Evolutionary conservation across 1,140 invertebrate species (phyloP).

Genomic region (Drosophila busckii): DNA sequence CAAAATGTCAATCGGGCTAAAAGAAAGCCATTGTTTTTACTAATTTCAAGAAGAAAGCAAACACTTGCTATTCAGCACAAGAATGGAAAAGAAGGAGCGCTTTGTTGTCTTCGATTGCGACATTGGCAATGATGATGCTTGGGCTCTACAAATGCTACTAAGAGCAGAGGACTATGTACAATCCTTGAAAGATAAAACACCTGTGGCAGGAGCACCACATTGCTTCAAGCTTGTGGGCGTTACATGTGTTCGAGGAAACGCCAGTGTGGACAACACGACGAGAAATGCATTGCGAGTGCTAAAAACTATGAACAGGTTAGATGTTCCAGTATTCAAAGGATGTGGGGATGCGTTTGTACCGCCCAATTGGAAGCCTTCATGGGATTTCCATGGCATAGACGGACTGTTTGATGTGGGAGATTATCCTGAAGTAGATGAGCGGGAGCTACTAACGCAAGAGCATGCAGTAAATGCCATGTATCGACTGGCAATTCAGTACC

Average conservation of each 20-base stretch:
- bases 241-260: conserved; percentile 84
- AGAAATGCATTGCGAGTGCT: conserved; percentile 82
- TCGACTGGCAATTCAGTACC: conserved; percentile 75
- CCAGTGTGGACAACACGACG: conserved; percentile 80
- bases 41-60: too few species aligned
- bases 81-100: too few species aligned
- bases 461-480: conserved; percentile 78
- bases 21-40: too few species aligned
- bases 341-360: conserved; percentile 72
- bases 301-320: conserved; percentile 76
- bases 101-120: conserved; percentile 83
- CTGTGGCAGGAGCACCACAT: conserved; percentile 9
- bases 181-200: too few species aligned
- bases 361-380: conserved; percentile 1
- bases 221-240: conserved; percentile 82
- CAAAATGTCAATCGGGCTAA: too few species aligned
- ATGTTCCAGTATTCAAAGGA: conserved; percentile 84
- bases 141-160: conserved; percentile 82
- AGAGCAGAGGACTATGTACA: conserved; percentile 79
- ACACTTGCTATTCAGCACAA: too few species aligned
- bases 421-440: conserved; percentile 13
- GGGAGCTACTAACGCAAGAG: conserved; percentile 18
- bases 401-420: conserved; percentile 72
- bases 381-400: conserved; percentile 78
- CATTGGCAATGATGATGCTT: conserved; percentile 83